Conservation (phyloP, 2,888 invertebrate species). For the Calameuta idolon region DNA sequence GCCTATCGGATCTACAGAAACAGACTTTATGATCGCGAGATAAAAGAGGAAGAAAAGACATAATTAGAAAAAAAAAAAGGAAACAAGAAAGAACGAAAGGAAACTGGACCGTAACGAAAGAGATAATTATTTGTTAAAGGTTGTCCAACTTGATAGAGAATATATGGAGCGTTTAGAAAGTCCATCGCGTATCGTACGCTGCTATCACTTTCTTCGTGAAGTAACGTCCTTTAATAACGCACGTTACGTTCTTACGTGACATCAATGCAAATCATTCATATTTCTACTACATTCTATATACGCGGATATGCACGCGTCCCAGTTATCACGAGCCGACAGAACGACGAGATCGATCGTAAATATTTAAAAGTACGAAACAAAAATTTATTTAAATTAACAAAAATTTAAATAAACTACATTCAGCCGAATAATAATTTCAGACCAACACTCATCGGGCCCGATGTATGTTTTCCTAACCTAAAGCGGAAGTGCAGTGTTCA, state of each 20-base stretch:
- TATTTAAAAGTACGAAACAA: background rate
- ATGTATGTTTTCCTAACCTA: background rate
- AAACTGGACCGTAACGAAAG: background rate
- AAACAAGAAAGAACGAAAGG: background rate
- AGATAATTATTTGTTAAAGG: background rate
- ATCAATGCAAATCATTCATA: background rate
- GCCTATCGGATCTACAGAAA: background rate
- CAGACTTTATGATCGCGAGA: background rate
- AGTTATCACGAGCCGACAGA: too few relatives aligned
- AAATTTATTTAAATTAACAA: too few relatives aligned
- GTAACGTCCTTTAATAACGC: slow-evolving; percentile 4
- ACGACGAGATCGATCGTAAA: background rate
- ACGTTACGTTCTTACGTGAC: background rate
- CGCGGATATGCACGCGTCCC: background rate
- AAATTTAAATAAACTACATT: background rate
- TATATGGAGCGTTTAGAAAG: slow-evolving; percentile 11
- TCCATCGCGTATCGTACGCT: slow-evolving; percentile 1
- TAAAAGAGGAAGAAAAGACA: background rate
- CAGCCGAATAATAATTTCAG: background rate
- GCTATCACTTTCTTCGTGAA: slow-evolving; percentile 14
- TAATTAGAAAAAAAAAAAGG: background rate
- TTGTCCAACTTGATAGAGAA: background rate
- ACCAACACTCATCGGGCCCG: background rate
- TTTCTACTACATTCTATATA: background rate
- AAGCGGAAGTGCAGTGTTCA: background rate